Conservation (phyloP, 2,888 invertebrate genomes). For the Chirona hameri region DNA sequence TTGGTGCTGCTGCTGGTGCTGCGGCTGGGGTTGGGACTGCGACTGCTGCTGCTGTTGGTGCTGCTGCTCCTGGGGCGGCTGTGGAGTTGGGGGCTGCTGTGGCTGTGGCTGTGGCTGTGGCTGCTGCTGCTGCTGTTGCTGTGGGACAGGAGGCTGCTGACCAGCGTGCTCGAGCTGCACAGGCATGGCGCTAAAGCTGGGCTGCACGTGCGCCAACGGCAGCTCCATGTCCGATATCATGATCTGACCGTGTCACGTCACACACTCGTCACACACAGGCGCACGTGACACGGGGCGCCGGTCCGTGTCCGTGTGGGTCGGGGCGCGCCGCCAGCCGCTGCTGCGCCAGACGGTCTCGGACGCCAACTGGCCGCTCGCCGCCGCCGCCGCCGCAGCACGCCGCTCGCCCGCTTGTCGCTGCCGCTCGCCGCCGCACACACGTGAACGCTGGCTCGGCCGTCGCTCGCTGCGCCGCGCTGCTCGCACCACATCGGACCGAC, state of each 20-base stretch:
- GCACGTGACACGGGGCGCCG: too few relatives aligned
- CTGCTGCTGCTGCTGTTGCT: not conserved
- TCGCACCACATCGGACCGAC: not conserved
- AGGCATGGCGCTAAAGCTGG: not conserved
- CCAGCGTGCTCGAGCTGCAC: not conserved
- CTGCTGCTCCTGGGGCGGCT: not conserved
- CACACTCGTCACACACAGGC: not conserved
- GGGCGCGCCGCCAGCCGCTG: not conserved
- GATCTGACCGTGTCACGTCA: not conserved
- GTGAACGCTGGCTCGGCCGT: not conserved
- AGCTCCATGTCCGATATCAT: conserved; percentile 28
- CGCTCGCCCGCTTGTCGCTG: not conserved
- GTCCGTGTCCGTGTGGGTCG: not conserved
- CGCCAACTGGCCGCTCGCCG: not conserved
- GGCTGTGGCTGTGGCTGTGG: not conserved
- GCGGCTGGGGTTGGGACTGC: not conserved
- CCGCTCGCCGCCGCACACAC: not conserved
- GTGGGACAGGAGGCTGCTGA: not conserved
- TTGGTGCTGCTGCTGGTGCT: not conserved
- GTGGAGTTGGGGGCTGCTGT: not conserved
- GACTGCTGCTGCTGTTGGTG: not conserved
- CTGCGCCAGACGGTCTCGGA: not conserved
- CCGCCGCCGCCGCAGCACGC: too few relatives aligned
- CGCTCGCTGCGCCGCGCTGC: not conserved
- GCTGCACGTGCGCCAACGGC: conserved; percentile 12